Base-by-base conservation (phyloP, 2,113 vertebrate species). In the Oryzias melastigma region DNA sequence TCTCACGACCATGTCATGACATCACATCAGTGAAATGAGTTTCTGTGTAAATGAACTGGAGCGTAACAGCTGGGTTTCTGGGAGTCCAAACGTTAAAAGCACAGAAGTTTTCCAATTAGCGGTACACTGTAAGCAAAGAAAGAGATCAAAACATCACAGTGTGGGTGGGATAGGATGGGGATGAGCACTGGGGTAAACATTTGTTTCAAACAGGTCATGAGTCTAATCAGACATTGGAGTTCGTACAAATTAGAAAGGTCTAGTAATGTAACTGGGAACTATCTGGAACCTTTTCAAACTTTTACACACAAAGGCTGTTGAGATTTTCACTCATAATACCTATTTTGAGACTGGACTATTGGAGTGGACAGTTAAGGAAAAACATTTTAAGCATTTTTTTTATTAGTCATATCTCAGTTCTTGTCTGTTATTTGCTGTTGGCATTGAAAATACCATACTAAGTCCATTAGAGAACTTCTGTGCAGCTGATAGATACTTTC, bases 21-120 rank as follows among this genome's bases (percentile, higher is more conserved):
- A 62, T 86, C 63, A 78, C 43, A 14, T 68, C 57, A 0, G 56
- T 52, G 55, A 62, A 66, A 53, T 25, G 4, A 43, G 20, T 49
- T 72, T 73, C 81, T 85, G 71, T 84, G 56, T 71, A 63, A 57
- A 77, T 77, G 82, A 88, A 89, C 6, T 90, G 67, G 76, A 85
- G 83, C 80, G 14, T 57, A 44, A 15, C 54, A 46, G 71, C 71
- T 68, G 54, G 58, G 54, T 77, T 57, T 70, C 70, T 66, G 65
- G 65, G 65, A 77, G 65, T 73, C 55, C 74, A 76, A 76, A 76
- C 68, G 75, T 44, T 16, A 75, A 64, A 67, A 47, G 46, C 13
- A 67, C 41, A 69, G 60, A 63, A 51, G 60, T 70, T 48, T 3
- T 77, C 52, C 71, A 78, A 88, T 88, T 82, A 81, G 82, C 1